Evolutionary conservation across 92 coral and sea anemone species (phyloP).

Genomic region (Zoanthus solanderi): DNA sequence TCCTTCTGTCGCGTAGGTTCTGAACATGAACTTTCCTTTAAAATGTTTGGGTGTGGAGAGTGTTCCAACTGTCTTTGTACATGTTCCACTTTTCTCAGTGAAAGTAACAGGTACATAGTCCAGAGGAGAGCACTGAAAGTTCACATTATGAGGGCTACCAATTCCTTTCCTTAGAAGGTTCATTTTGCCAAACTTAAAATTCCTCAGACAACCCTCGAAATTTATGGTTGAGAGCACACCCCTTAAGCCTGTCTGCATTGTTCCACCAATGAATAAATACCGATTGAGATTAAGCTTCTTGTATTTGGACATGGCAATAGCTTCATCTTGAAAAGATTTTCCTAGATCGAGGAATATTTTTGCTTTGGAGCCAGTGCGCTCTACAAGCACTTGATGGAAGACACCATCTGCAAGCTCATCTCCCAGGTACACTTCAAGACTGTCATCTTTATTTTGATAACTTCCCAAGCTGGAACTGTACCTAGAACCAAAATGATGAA

Average conservation of each 20-base stretch:
- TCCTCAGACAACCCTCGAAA: conserved; percentile 75
- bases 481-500: conserved; percentile 25
- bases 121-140: conserved; percentile 15
- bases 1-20: conserved; percentile 24
- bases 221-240: conserved; percentile 68
- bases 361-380: conserved; percentile 37
- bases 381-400: conserved; percentile 62
- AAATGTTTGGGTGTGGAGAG: neutral
- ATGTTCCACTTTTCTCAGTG: conserved; percentile 5
- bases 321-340: conserved; percentile 34
- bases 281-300: conserved; percentile 65
- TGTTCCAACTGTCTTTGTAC: conserved; percentile 6
- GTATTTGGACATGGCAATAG: conserved; percentile 55
- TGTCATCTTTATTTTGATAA: conserved; percentile 46
- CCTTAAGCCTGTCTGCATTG: conserved; percentile 38
- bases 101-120: conserved; percentile 17
- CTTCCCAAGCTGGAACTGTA: conserved; percentile 72
- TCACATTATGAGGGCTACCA: conserved; percentile 2
- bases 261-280: conserved; percentile 75
- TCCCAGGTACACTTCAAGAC: conserved; percentile 67
- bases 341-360: conserved; percentile 57
- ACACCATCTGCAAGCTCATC: conserved; percentile 74
- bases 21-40: conserved; percentile 23
- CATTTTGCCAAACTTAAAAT: conserved; percentile 38
- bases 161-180: conserved; percentile 12